Conservation (phyloP, 2,113 vertebrate genomes). For the Aramus guarauna region DNA sequence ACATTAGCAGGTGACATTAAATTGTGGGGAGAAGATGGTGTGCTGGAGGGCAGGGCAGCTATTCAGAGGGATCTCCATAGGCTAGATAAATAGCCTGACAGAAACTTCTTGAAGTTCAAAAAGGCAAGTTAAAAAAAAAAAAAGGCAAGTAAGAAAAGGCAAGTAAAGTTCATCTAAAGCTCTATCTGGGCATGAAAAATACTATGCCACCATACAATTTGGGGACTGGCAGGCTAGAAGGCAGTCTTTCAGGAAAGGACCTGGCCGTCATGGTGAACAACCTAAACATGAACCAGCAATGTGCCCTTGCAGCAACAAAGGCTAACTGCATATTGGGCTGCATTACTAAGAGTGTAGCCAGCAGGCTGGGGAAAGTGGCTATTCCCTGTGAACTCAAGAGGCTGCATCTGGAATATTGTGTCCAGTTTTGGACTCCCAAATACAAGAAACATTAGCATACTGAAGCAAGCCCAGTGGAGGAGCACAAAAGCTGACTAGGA, state of each 20-base stretch:
- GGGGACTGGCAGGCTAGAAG: neutral
- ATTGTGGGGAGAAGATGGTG: neutral
- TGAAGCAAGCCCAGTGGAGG: neutral
- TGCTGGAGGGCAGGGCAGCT: neutral
- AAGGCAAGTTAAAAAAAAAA: neutral
- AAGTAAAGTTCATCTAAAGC: neutral
- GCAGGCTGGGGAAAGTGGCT: neutral
- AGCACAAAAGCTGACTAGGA: neutral
- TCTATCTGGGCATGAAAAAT: neutral
- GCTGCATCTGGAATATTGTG: neutral
- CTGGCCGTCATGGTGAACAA: neutral
- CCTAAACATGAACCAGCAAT: neutral
- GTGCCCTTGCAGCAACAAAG: neutral
- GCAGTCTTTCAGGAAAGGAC: neutral
- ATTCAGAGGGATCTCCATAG: neutral
- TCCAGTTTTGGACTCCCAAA: neutral
- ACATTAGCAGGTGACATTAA: neutral
- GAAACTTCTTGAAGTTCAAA: neutral
- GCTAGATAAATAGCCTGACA: neutral
- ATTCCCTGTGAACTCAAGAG: neutral
- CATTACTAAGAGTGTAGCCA: neutral
- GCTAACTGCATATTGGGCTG: neutral
- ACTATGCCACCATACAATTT: neutral
- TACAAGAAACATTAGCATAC: neutral
- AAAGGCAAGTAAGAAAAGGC: neutral